Conservation (phyloP, 1,140 invertebrate genomes). For the Caenorhabditis elegans region WBcel235 BX284606.5:11664001-11664500, state of each 20-base stretch:
- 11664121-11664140: not conserved
- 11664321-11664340: conserved; percentile 30
- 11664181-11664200: too few relatives aligned
- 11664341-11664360: conserved; percentile 30
- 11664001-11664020: too few relatives aligned
- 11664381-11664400: not conserved
- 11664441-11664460: not conserved
- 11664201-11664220: too few relatives aligned
- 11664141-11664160: not conserved
- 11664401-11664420: conserved; percentile 27
- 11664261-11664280: conserved; percentile 29
- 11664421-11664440: conserved; percentile 13
- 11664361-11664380: conserved; percentile 18
- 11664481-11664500: not conserved
- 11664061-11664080: not conserved
- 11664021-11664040: too few relatives aligned
- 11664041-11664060: not conserved
- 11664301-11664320: conserved; percentile 29
- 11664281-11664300: conserved; percentile 30
- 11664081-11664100: too few relatives aligned
- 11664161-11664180: not conserved
- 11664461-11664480: not conserved
- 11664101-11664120: not conserved
- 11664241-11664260: not conserved
- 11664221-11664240: not conserved